Base-by-base conservation (phyloP, 2,113 vertebrate species). In the Struthidea cinerea region DNA sequence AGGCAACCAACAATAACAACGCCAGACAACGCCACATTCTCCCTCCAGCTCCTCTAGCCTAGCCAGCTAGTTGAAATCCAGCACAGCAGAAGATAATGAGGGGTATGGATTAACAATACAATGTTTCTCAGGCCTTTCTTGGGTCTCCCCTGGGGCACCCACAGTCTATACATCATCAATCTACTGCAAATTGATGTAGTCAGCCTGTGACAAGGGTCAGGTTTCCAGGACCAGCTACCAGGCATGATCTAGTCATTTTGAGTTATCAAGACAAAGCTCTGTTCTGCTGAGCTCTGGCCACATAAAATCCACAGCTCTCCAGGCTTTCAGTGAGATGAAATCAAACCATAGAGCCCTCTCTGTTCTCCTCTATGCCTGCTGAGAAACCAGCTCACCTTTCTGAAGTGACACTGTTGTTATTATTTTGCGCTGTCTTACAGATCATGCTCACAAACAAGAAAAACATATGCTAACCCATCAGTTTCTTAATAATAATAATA, bases 231-330 rank as follows among this genome's bases (percentile, higher is more conserved):
- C 53, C 74, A 95, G 92, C 94, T 94, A 95, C 83, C 64, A 96
- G 89, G 91, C 96, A 96, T 94, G 93, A 97, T 96, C 93, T 92
- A 96, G 94, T 96, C 88, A 82, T 97, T 94, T 50, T 85, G 82
- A 96, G 89, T 97, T 97, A 95, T 10, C 95, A 92, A 74, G 83
- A 90, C 84, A 96, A 95, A 94, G 52, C 64, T 94, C 90, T 79
- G 84, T 56, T 94, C 87, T 92, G 88, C 79, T 6, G 9, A 84
- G 60, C 28, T 68, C 53, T 5, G 4, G 84, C 21, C 67, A 83
- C 35, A 76, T 77, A 85, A 94, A 94, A 94, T 64, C 50, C 65
- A 89, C 35, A 53, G 28, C 53, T 71, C 69, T 73, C 11, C 61
- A 71, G 60, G 44, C 56, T 90, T 86, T 67, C 53, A 75, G 32